A percentile compares a stretch with the other conserved stretches of the same genome.
Evolutionary conservation across 2,113 vertebrate genomes (phyloP).

Genomic region (Festucalex cinctus): DNA sequence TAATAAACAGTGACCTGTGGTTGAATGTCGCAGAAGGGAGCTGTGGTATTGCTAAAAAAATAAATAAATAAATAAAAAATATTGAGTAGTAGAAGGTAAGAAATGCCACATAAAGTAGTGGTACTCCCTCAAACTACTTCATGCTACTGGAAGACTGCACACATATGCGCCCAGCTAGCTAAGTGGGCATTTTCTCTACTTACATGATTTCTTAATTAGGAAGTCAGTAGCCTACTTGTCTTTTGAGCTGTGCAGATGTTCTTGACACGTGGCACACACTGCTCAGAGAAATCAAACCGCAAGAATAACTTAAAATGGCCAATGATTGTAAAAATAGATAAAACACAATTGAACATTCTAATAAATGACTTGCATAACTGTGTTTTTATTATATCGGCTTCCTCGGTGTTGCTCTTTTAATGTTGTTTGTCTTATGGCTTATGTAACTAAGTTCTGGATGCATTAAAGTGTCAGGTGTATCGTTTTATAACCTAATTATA

Average conservation of each 20-base stretch:
- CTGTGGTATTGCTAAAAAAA: too few species aligned
- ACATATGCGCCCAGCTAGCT: too few species aligned
- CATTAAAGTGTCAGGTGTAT: background rate
- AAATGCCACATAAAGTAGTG: too few species aligned
- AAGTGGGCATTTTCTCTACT: too few species aligned
- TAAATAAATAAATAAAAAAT: too few species aligned
- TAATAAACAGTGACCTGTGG: too few species aligned
- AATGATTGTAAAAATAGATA: constrained; percentile 20
- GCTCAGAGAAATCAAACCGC: constrained; percentile 10
- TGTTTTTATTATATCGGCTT: constrained; percentile 11
- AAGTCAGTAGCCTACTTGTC: background rate
- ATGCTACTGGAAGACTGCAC: too few species aligned
- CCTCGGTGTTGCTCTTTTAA: background rate
- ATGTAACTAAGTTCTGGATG: constrained; percentile 1
- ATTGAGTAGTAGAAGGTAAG: too few species aligned
- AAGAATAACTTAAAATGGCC: constrained; percentile 23
- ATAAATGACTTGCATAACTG: constrained; percentile 23
- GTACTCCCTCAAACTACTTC: too few species aligned
- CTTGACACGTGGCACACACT: background rate
- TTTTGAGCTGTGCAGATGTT: constrained; percentile 2
- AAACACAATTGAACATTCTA: constrained; percentile 21
- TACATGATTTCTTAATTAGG: background rate
- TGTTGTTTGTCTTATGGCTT: background rate
- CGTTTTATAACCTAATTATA: constrained; percentile 9
- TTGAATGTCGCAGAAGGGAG: too few species aligned